These are phyloP conservation scores for Lypha dubia DNA, from an alignment of 2,888 invertebrate species.

Conservation along the genomic window DNA sequence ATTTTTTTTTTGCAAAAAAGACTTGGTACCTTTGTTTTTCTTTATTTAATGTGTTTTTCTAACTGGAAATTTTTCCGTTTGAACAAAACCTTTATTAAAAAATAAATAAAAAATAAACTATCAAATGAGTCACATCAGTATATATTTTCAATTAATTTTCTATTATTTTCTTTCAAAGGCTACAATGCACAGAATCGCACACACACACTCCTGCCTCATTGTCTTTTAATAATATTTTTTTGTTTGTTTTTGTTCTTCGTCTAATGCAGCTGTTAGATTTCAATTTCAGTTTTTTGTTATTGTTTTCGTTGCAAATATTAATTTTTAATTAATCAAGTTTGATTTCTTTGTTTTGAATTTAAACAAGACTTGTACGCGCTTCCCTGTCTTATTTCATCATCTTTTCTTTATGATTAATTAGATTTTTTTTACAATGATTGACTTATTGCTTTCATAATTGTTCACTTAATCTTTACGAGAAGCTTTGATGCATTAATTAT, in stretches of 20 bases:
- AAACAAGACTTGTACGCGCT: conserved; percentile 6
- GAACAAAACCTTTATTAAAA: conserved; percentile 21
- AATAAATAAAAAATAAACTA: background rate
- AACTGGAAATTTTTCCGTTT: conserved; percentile 35
- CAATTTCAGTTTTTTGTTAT: conserved; percentile 12
- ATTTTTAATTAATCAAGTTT: conserved; percentile 57
- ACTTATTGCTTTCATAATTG: conserved; percentile 24
- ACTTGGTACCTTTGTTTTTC: background rate
- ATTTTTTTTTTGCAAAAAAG: background rate
- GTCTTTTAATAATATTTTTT: background rate
- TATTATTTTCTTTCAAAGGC: conserved; percentile 23
- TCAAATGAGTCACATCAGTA: conserved; percentile 37
- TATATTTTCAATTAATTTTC: conserved; percentile 43
- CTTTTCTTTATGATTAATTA: conserved; percentile 52
- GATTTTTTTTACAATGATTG: background rate
- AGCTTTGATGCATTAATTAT: background rate
- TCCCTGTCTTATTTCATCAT: conserved; percentile 38
- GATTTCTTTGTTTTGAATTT: conserved; percentile 60
- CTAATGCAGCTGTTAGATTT: conserved; percentile 51
- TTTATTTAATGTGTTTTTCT: background rate
- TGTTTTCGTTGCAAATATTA: conserved; percentile 35
- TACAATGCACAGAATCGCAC: background rate
- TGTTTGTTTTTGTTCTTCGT: background rate
- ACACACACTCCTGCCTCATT: conserved; percentile 1
- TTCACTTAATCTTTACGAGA: conserved; percentile 46